phyloP scores from a whole-genome alignment of 2,797 vertebrate species.

The Falco columbarius region DNA sequence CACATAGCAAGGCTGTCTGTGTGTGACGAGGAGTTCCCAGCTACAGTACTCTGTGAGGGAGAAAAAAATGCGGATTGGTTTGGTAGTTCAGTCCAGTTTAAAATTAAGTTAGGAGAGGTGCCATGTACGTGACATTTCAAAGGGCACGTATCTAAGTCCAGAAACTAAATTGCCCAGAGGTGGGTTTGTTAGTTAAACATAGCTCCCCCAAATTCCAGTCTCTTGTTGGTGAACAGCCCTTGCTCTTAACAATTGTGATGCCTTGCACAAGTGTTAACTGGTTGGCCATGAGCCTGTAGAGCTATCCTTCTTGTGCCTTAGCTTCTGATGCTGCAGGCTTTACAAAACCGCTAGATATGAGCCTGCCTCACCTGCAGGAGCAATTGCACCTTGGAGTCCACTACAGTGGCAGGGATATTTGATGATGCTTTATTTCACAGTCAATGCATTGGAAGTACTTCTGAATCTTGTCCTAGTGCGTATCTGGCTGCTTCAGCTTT shows the following conservation, averaged over 20 bases:
- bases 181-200: not conserved
- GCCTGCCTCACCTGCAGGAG: not conserved
- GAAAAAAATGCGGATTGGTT: not conserved
- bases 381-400: not conserved
- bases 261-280: not conserved
- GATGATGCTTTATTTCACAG: not conserved
- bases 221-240: not conserved
- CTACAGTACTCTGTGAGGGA: not conserved
- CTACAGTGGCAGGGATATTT: not conserved
- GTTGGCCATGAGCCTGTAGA: too few relatives aligned
- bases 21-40: not conserved
- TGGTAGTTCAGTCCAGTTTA: not conserved
- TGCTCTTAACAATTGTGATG: not conserved
- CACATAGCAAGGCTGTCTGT: fast-evolving
- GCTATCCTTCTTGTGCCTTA: not conserved
- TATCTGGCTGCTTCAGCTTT: not conserved
- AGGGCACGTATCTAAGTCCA: not conserved
- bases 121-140: not conserved
- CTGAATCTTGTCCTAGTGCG: not conserved
- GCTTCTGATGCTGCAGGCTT: not conserved
- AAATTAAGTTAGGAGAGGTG: not conserved
- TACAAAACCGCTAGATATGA: not conserved
- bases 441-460: not conserved
- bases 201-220: not conserved
- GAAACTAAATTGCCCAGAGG: not conserved